phyloP scores from a whole-genome alignment of 1,140 invertebrate species.

The Ooceraea biroi region DNA sequence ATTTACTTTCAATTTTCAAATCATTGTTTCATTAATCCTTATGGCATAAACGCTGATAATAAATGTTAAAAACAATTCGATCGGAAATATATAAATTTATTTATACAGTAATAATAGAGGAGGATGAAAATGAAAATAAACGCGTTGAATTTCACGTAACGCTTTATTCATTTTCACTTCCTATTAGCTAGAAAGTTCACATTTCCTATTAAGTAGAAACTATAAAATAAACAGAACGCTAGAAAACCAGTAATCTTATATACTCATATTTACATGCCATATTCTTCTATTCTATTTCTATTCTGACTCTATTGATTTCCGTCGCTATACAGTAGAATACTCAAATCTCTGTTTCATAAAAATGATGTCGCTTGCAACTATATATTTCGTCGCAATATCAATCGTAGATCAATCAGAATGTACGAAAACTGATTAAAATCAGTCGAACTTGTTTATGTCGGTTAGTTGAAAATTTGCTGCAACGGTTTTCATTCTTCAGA shows the following conservation, averaged over 20 bases:
- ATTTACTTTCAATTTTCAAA: neutral
- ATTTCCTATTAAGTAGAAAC: no score
- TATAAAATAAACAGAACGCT: no score
- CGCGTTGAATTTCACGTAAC: neutral
- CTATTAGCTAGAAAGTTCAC: no score
- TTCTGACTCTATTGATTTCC: slow-evolving; percentile 4
- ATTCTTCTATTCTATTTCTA: no score
- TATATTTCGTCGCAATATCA: no score
- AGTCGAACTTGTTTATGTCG: slow-evolving; percentile 2
- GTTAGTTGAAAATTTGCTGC: slow-evolving; percentile 46
- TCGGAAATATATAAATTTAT: neutral
- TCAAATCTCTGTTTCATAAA: neutral
- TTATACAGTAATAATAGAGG: neutral
- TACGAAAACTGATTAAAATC: slow-evolving; percentile 35
- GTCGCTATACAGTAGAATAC: slow-evolving; percentile 21
- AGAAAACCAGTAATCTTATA: no score
- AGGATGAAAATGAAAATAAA: neutral
- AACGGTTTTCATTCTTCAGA: slow-evolving; percentile 46
- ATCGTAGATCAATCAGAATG: neutral
- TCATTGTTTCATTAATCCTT: neutral
- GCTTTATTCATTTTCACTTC: neutral
- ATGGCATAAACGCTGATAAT: neutral
- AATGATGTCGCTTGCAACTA: slow-evolving; percentile 1
- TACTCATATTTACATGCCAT: no score
- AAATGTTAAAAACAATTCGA: neutral